These are phyloP conservation scores for Catostylus mosaicus DNA, from an alignment of 30 jellyfish, hydroid and myxozoan genomes.

Conservation along the genomic window DNA sequence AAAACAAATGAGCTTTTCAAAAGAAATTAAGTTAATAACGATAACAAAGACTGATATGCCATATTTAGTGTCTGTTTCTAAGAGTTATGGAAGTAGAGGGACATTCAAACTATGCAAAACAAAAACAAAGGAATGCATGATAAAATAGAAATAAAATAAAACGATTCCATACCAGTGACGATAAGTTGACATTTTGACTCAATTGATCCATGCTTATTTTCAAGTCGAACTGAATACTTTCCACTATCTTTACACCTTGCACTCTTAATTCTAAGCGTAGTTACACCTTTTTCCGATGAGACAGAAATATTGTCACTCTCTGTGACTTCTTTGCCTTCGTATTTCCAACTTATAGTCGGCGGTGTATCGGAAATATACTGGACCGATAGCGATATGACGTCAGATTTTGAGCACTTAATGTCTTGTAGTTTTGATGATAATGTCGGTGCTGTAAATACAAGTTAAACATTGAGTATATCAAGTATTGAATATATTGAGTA, in stretches of 20 bases:
- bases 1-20: too few species aligned
- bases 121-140: not conserved
- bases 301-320: conserved; percentile 48
- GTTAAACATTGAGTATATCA: not conserved
- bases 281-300: conserved; percentile 52
- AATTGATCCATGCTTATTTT: conserved; percentile 89
- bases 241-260: conserved; percentile 86
- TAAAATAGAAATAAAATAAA: too few species aligned
- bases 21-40: too few species aligned
- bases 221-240: conserved; percentile 87
- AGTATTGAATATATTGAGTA: too few species aligned
- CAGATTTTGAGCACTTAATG: conserved; percentile 56
- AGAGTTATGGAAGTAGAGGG: not conserved
- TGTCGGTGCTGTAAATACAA: conserved; percentile 58
- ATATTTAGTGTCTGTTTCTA: not conserved
- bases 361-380: conserved; percentile 61
- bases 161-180: conserved; percentile 69
- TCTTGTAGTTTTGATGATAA: conserved; percentile 53
- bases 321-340: conserved; percentile 78
- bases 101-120: not conserved
- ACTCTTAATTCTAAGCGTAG: conserved; percentile 53
- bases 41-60: too few species aligned
- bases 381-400: conserved; percentile 47
- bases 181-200: conserved; percentile 90
- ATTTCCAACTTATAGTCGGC: conserved; percentile 83